phyloP scores from a whole-genome alignment of 2,797 vertebrate genomes.

The Tapirus indicus region DNA sequence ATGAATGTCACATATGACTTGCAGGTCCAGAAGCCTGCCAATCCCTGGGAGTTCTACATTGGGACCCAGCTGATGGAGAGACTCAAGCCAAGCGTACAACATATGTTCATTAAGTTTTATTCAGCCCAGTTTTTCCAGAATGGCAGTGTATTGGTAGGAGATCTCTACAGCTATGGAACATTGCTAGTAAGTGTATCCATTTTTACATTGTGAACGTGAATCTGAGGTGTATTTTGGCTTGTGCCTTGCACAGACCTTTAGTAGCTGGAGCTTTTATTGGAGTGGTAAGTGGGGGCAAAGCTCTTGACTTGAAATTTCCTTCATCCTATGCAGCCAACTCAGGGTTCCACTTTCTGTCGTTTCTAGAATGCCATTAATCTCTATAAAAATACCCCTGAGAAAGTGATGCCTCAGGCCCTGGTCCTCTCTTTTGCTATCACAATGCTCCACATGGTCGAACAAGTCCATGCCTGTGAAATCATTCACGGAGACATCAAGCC shows the following conservation, averaged over 20 bases:
- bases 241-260: background rate
- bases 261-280: background rate
- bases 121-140: constrained; percentile 94
- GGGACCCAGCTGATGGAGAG: constrained; percentile 92
- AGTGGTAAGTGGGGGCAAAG: background rate
- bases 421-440: constrained; percentile 93
- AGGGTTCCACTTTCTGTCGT: background rate
- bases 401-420: constrained; percentile 94
- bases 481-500: constrained; percentile 98
- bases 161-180: constrained; percentile 94
- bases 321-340: background rate
- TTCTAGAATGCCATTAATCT: constrained; percentile 94
- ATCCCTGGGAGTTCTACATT: constrained; percentile 97
- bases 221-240: background rate
- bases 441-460: constrained; percentile 95
- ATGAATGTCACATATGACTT: constrained; percentile 34
- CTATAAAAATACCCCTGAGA: constrained; percentile 92
- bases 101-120: constrained; percentile 91
- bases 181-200: constrained; percentile 90
- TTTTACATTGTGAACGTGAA: background rate
- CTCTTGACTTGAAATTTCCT: constrained; percentile 10
- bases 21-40: constrained; percentile 96
- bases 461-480: constrained; percentile 91
- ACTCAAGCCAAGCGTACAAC: constrained; percentile 87
- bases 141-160: constrained; percentile 94